Evolutionary conservation across 35 echinoderm and acorn worm genomes (phyloP).

Genomic region (Ptychodera flava): DNA sequence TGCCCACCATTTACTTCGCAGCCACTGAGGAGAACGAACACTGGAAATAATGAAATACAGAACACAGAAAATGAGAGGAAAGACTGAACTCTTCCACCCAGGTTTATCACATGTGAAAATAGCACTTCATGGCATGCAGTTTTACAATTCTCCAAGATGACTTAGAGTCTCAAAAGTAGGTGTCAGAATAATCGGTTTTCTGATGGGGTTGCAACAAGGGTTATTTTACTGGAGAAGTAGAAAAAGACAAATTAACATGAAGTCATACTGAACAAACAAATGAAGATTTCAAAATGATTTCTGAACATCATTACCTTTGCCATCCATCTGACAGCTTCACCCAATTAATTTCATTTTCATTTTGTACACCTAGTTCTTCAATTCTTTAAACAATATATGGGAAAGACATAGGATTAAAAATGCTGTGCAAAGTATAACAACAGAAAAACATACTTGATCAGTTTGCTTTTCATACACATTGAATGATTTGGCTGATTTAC

Average conservation of each 20-base stretch:
- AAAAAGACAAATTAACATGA: too few species aligned
- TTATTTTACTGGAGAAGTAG: too few species aligned
- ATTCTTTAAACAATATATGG: neutral
- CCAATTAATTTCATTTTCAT: conserved; percentile 70
- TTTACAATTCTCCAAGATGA: too few species aligned
- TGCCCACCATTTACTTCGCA: conserved; percentile 93
- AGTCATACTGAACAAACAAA: too few species aligned
- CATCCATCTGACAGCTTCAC: conserved; percentile 72
- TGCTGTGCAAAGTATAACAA: neutral
- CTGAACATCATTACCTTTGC: conserved; percentile 9
- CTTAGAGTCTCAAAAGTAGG: too few species aligned
- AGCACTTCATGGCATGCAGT: too few species aligned
- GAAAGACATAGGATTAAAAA: neutral
- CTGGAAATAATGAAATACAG: conserved; percentile 20
- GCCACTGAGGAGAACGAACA: conserved; percentile 94
- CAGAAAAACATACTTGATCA: neutral
- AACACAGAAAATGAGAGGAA: too few species aligned
- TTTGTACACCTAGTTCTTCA: neutral
- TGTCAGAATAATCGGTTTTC: too few species aligned
- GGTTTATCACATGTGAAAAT: too few species aligned
- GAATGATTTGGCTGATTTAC: neutral
- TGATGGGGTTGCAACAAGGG: too few species aligned
- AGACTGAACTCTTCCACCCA: too few species aligned
- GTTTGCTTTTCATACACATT: neutral
- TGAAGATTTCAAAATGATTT: too few species aligned